phyloP scores from a whole-genome alignment of 2,888 invertebrate species.

The Chironomus tentans region DNA sequence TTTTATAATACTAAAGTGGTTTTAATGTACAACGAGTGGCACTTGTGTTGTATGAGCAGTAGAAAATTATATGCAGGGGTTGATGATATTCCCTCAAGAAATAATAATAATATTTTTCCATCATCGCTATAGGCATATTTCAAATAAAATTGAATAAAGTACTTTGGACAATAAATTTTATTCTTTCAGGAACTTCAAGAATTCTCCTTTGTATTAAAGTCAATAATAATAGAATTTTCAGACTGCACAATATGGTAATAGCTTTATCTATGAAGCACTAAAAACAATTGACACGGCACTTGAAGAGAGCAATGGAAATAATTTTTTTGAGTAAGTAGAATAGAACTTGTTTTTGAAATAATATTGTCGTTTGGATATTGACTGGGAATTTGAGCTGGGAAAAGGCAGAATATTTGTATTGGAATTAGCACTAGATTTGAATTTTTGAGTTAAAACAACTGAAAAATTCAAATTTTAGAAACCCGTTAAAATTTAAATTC shows the following conservation, averaged over 20 bases:
- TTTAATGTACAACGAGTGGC: conserved; percentile 14
- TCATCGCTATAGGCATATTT: not conserved
- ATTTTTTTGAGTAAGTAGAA: not conserved
- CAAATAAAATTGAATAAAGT: not conserved
- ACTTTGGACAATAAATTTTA: not conserved
- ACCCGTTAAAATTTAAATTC: too few species aligned
- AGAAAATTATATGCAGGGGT: not conserved
- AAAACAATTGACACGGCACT: not conserved
- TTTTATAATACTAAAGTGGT: conserved; percentile 20
- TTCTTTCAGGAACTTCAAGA: too few species aligned
- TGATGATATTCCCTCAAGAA: conserved; percentile 13
- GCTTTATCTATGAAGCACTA: not conserved
- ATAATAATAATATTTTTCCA: not conserved
- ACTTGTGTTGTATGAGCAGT: not conserved
- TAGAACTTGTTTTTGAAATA: too few species aligned
- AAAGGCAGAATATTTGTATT: too few species aligned
- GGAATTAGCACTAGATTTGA: too few species aligned
- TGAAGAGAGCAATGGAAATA: not conserved
- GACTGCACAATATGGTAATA: too few species aligned
- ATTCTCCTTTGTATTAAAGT: too few species aligned
- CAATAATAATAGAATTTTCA: too few species aligned
- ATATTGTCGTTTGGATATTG: too few species aligned
- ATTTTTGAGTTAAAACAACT: too few species aligned
- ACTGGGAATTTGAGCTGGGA: too few species aligned
- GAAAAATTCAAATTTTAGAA: too few species aligned